Evolutionary conservation across 2,797 vertebrate species (phyloP).

Genomic region (Myioborus melanocephalus): DNA sequence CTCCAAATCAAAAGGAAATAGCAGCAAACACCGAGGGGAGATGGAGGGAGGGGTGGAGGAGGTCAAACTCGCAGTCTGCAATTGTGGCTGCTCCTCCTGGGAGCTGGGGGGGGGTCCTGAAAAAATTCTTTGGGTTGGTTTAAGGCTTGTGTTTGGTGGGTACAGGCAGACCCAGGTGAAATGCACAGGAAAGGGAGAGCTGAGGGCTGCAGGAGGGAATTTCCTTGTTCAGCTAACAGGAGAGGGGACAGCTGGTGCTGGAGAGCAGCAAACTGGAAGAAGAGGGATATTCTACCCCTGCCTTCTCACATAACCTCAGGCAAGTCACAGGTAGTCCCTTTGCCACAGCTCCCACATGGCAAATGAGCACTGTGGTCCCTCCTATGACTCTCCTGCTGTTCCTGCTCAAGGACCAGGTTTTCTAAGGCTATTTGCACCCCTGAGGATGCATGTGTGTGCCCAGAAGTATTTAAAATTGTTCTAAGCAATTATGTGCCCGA

Average conservation of each 20-base stretch:
- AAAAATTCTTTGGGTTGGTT: not conserved
- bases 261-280: fast-evolving
- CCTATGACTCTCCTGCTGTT: not conserved
- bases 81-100: not conserved
- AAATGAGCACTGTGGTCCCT: not conserved
- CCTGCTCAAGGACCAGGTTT: not conserved
- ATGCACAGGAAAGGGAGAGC: not conserved
- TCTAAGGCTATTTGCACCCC: not conserved
- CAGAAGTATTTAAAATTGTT: not conserved
- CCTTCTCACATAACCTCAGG: not conserved
- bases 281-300: not conserved
- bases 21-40: not conserved
- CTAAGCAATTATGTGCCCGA: constrained; percentile 21
- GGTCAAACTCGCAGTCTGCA: not conserved
- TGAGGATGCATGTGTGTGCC: not conserved
- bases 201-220: not conserved
- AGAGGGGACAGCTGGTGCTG: not conserved
- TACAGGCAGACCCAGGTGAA: not conserved
- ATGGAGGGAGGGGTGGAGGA: not conserved
- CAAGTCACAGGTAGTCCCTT: not conserved
- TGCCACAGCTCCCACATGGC: not conserved
- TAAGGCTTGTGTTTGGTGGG: not conserved
- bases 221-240: fast-evolving
- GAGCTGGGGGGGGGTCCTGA: not conserved
- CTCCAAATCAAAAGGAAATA: constrained; percentile 59